Evolutionary conservation across 2,797 vertebrate species (phyloP).

Genomic region (Tadarida brasiliensis): DNA sequence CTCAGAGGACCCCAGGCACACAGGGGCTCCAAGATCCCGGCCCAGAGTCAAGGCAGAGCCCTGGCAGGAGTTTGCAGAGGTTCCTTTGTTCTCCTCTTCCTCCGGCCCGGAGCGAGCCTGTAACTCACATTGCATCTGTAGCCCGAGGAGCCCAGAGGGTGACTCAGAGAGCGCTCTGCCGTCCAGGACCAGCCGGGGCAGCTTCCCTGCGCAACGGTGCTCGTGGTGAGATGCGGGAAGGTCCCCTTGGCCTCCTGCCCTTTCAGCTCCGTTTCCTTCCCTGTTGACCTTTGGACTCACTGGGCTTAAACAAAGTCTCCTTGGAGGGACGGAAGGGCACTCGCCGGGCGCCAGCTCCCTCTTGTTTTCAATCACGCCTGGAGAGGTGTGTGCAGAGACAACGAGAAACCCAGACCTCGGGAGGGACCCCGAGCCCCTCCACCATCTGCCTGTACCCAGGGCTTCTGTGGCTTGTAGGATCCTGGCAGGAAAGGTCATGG

Average conservation of each 20-base stretch:
- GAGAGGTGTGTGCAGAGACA: too few relatives aligned
- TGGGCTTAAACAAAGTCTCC: slow-evolving; percentile 27
- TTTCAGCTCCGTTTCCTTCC: background rate
- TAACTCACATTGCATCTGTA: background rate
- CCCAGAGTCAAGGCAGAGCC: too few relatives aligned
- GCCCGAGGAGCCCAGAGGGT: background rate
- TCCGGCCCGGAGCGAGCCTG: background rate
- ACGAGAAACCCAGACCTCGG: background rate
- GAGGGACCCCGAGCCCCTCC: background rate
- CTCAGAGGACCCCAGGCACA: background rate
- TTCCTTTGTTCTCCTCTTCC: background rate
- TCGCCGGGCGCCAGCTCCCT: accelerated
- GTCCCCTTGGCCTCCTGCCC: background rate
- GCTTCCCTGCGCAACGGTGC: background rate
- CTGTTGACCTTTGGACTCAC: slow-evolving; percentile 38
- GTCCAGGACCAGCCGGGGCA: background rate
- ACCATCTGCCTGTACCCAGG: accelerated
- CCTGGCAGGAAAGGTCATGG: accelerated
- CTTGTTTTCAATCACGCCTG: background rate
- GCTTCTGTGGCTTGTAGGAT: accelerated
- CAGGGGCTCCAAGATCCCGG: background rate
- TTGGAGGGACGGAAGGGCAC: background rate
- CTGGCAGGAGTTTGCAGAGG: accelerated
- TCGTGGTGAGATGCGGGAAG: too few relatives aligned
- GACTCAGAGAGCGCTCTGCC: background rate